Conservation (phyloP, 2,113 vertebrate genomes). For the Salvator merianae region DNA sequence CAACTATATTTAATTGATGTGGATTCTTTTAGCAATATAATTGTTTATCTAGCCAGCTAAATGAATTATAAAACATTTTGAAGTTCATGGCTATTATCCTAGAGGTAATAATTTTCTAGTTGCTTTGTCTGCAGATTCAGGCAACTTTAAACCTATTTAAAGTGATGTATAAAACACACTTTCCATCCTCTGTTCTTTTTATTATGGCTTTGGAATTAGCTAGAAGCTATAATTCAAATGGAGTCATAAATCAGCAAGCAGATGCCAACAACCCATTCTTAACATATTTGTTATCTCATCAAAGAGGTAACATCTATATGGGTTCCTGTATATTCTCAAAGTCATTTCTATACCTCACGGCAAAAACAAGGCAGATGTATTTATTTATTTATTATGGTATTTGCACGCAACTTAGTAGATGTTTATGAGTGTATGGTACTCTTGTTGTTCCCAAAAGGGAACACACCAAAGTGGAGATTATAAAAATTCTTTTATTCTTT, state of each 20-base stretch:
- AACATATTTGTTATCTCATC: accelerated
- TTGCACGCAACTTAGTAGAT: too few relatives aligned
- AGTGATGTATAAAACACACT: accelerated
- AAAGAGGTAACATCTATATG: accelerated
- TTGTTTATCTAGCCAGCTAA: neutral
- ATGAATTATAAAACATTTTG: neutral
- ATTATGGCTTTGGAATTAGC: neutral
- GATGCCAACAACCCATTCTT: neutral
- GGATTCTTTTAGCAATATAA: neutral
- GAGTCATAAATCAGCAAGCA: neutral
- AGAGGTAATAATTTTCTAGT: neutral
- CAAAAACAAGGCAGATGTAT: too few relatives aligned
- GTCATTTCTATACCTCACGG: neutral
- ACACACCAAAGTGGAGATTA: too few relatives aligned
- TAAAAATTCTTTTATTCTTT: too few relatives aligned
- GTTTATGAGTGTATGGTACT: too few relatives aligned
- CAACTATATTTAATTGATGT: too few relatives aligned
- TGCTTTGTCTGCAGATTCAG: neutral
- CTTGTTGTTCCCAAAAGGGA: too few relatives aligned
- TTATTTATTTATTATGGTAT: too few relatives aligned
- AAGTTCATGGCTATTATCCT: neutral
- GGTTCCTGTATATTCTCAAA: accelerated
- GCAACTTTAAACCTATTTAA: slow-evolving; percentile 15
- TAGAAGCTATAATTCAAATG: accelerated
- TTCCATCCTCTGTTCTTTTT: neutral